Evolutionary conservation across 2,888 invertebrate genomes (phyloP).

Genomic region (Drosophila pegasa): DNA sequence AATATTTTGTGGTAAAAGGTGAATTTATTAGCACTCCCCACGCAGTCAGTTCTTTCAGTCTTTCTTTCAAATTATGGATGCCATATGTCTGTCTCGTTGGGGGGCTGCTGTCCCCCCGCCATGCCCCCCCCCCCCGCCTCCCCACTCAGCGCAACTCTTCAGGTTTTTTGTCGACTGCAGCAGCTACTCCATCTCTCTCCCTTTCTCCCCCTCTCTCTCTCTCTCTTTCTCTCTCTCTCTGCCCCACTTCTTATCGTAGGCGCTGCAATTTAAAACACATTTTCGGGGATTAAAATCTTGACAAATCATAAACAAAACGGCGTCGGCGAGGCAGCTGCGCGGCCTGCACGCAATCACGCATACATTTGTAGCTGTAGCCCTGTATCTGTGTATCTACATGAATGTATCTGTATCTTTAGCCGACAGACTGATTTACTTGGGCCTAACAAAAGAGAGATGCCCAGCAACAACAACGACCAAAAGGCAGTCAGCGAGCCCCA

Average conservation of each 20-base stretch:
- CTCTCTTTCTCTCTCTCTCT: background rate
- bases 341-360: slow-evolving; percentile 48
- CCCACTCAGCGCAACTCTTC: slow-evolving; percentile 29
- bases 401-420: slow-evolving; percentile 20
- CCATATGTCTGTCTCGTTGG: slow-evolving; percentile 43
- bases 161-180: slow-evolving; percentile 18
- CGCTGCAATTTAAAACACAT: slow-evolving; percentile 74
- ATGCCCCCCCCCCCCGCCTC: background rate
- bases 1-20: slow-evolving; percentile 79
- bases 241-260: slow-evolving; percentile 53
- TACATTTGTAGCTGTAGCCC: slow-evolving; percentile 48
- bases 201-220: background rate
- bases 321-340: slow-evolving; percentile 39
- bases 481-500: slow-evolving; percentile 23
- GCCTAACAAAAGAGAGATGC: slow-evolving; percentile 34
- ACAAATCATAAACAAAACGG: slow-evolving; percentile 78
- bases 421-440: slow-evolving; percentile 56
- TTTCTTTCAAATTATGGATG: slow-evolving; percentile 53
- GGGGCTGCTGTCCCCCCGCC: background rate
- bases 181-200: background rate
- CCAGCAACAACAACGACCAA: slow-evolving; percentile 1
- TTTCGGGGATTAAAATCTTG: slow-evolving; percentile 69
- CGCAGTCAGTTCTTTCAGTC: slow-evolving; percentile 37
- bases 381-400: slow-evolving; percentile 25
- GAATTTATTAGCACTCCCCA: slow-evolving; percentile 70